Evolutionary conservation across 1,140 invertebrate species (phyloP).

Genomic region (Mesaphorura yosii): DNA sequence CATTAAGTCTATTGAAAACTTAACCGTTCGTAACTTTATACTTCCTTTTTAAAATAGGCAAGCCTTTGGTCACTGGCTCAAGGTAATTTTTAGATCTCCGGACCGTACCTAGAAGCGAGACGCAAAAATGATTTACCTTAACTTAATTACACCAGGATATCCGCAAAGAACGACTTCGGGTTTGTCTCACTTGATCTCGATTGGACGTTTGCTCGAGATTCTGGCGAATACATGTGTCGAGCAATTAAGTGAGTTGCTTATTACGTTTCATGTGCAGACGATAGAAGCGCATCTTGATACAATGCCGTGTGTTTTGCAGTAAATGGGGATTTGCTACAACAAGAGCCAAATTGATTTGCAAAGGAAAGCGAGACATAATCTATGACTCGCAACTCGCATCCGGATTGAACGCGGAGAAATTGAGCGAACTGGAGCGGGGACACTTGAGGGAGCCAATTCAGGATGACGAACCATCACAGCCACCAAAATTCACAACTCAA

Average conservation of each 20-base stretch:
- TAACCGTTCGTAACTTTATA: too few species aligned
- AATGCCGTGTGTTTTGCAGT: too few species aligned
- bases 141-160: slow-evolving; percentile 60
- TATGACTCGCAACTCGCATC: too few species aligned
- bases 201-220: slow-evolving; percentile 70
- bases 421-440: slow-evolving; percentile 82
- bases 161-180: slow-evolving; percentile 86
- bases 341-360: slow-evolving; percentile 67
- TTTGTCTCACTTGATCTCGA: slow-evolving; percentile 78
- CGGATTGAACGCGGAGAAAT: slow-evolving; percentile 75
- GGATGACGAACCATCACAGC: slow-evolving; percentile 52
- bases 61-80: slow-evolving; percentile 59
- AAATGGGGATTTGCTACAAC: slow-evolving; percentile 74
- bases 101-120: neutral
- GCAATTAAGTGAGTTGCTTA: too few species aligned
- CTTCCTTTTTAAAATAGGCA: too few species aligned
- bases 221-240: slow-evolving; percentile 72
- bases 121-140: too few species aligned
- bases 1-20: too few species aligned
- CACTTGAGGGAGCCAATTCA: slow-evolving; percentile 52
- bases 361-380: slow-evolving; percentile 40
- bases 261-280: too few species aligned
- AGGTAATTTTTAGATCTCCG: neutral
- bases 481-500: slow-evolving; percentile 72
- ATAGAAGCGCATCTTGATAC: too few species aligned